phyloP scores from a whole-genome alignment of 2,797 vertebrate species.

The Sebastes umbrosus region DNA sequence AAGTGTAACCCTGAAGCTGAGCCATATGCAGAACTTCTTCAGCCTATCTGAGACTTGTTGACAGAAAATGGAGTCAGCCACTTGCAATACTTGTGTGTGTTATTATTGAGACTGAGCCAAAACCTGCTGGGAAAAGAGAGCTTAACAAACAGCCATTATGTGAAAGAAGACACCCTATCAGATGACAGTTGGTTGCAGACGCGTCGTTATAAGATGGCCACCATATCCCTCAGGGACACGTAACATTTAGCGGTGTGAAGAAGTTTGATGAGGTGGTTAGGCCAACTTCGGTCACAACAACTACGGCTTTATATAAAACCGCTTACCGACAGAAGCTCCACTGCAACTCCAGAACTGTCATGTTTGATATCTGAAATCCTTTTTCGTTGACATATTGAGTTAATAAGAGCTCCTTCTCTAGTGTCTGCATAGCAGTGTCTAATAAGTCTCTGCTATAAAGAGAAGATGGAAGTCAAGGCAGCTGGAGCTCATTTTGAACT shows the following conservation, averaged over 20 bases:
- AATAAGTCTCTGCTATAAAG: neutral
- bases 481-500: slow-evolving; percentile 29
- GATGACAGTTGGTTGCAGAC: slow-evolving; percentile 58
- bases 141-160: slow-evolving; percentile 67
- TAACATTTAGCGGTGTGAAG: neutral
- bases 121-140: slow-evolving; percentile 52
- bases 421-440: neutral
- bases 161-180: slow-evolving; percentile 58
- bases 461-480: slow-evolving; percentile 23
- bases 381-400: slow-evolving; percentile 1
- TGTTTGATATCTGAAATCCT: slow-evolving; percentile 2
- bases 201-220: slow-evolving; percentile 35
- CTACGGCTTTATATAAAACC: slow-evolving; percentile 18
- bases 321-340: slow-evolving; percentile 25
- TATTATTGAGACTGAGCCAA: slow-evolving; percentile 69
- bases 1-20: slow-evolving; percentile 83
- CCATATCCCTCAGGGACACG: slow-evolving; percentile 19
- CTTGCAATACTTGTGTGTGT: slow-evolving; percentile 84
- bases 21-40: slow-evolving; percentile 45
- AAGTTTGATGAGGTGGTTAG: slow-evolving; percentile 35
- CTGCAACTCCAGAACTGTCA: slow-evolving; percentile 14
- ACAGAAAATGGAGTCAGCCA: slow-evolving; percentile 83
- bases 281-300: slow-evolving; percentile 35
- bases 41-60: slow-evolving; percentile 78
- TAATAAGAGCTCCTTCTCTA: neutral